Evolutionary conservation across 92 coral and sea anemone species (phyloP).

Genomic region (Virgularia gustaviana): DNA sequence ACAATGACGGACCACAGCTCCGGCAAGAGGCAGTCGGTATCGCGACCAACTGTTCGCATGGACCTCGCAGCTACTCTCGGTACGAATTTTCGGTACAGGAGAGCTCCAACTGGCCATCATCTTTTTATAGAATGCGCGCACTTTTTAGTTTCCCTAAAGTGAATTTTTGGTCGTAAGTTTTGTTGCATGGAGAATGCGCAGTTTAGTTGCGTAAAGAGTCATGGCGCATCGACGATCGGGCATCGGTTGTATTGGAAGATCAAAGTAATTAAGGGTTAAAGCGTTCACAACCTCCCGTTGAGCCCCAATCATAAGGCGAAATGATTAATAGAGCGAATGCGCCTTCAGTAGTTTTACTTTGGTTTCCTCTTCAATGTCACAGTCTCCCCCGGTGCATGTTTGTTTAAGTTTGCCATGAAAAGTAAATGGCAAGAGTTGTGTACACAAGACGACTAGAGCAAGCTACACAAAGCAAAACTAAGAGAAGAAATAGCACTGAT

Average conservation of each 20-base stretch:
- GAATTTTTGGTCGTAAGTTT: too few species aligned
- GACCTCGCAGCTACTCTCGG: constrained; percentile 5
- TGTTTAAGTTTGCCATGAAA: constrained; percentile 17
- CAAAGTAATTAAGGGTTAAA: constrained; percentile 34
- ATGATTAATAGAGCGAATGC: constrained; percentile 21
- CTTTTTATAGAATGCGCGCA: too few species aligned
- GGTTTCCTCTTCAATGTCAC: constrained; percentile 24
- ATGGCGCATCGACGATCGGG: too few species aligned
- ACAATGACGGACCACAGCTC: constrained; percentile 18
- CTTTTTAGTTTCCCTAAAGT: too few species aligned
- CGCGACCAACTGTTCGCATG: constrained; percentile 18
- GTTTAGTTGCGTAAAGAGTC: too few species aligned
- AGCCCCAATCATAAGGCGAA: constrained; percentile 20
- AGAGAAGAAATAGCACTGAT: too few species aligned
- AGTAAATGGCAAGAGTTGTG: constrained; percentile 6
- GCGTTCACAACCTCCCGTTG: constrained; percentile 23
- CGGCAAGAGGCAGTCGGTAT: not conserved
- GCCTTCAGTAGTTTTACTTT: not conserved
- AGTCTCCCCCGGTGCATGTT: constrained; percentile 21
- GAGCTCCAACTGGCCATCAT: too few species aligned
- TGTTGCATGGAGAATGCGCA: too few species aligned
- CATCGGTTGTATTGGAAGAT: constrained; percentile 21
- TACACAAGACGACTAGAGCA: constrained; percentile 9
- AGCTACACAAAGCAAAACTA: too few species aligned
- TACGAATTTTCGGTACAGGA: too few species aligned